phyloP scores from a whole-genome alignment of 2,113 vertebrate genomes.

The Atractosteus spatula region DNA sequence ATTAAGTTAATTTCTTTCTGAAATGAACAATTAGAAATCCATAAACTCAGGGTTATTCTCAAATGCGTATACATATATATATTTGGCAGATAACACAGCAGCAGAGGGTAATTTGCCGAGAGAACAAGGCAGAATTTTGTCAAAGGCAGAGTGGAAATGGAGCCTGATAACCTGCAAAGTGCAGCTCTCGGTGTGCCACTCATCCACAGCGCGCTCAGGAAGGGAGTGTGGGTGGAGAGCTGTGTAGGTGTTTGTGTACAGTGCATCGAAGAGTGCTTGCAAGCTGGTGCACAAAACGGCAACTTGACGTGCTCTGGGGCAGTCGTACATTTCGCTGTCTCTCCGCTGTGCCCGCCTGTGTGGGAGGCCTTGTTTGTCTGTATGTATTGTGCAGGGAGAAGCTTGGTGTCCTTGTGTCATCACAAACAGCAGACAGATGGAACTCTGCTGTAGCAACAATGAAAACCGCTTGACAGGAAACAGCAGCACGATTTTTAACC shows the following conservation, averaged over 20 bases:
- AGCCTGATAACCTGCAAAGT: too few species aligned
- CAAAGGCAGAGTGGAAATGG: background rate
- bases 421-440: too few species aligned
- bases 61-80: too few species aligned
- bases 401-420: background rate
- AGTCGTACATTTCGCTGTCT: background rate
- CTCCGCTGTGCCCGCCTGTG: background rate
- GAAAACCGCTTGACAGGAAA: too few species aligned
- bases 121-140: background rate
- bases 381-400: conserved; percentile 22
- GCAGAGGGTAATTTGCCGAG: too few species aligned
- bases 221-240: conserved; percentile 17
- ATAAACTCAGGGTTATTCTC: too few species aligned
- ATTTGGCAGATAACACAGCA: too few species aligned
- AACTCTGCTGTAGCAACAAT: too few species aligned
- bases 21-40: too few species aligned
- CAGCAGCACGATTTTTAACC: too few species aligned
- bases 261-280: background rate
- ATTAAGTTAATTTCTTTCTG: too few species aligned
- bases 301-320: conserved; percentile 17
- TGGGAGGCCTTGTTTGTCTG: conserved; percentile 23
- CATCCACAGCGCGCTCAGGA: background rate
- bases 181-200: background rate
- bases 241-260: conserved; percentile 26
- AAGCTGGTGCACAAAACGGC: conserved; percentile 16